These are phyloP conservation scores for Catonia carolina DNA, from an alignment of 2,888 invertebrate species.

Conservation along the genomic window DNA sequence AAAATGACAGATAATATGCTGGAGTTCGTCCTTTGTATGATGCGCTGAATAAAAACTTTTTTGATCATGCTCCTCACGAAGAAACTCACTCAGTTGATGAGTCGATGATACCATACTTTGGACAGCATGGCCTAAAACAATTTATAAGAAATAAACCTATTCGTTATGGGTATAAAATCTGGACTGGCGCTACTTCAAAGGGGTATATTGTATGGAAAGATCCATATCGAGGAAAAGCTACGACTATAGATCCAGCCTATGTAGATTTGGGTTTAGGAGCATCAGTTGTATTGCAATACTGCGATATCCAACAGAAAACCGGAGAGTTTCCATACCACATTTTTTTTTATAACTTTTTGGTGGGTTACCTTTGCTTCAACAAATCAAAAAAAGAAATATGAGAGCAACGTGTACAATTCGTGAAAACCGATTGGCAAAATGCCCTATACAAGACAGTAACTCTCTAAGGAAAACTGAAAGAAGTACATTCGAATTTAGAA, in stretches of 20 bases:
- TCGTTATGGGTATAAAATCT: neutral
- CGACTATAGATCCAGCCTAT: slow-evolving; percentile 6
- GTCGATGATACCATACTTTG: slow-evolving; percentile 21
- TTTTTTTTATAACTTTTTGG: slow-evolving; percentile 21
- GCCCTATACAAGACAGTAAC: neutral
- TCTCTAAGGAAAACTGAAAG: slow-evolving; percentile 3
- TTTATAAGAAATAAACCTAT: slow-evolving; percentile 4
- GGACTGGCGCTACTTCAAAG: slow-evolving; percentile 5
- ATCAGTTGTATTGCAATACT: slow-evolving; percentile 14
- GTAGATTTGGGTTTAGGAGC: slow-evolving; percentile 12
- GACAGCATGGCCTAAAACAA: slow-evolving; percentile 17
- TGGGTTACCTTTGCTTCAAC: slow-evolving; percentile 10
- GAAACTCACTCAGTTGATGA: slow-evolving; percentile 10
- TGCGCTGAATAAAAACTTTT: neutral
- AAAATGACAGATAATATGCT: neutral
- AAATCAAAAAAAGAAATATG: slow-evolving; percentile 11
- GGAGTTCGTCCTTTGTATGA: neutral
- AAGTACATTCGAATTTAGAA: slow-evolving; percentile 7
- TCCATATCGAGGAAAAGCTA: slow-evolving; percentile 14
- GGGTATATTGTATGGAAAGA: slow-evolving; percentile 13
- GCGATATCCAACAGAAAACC: slow-evolving; percentile 6
- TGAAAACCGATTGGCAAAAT: neutral
- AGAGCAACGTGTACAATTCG: slow-evolving; percentile 20
- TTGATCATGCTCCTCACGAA: slow-evolving; percentile 7
- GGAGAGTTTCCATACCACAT: slow-evolving; percentile 8